Evolutionary conservation across 2,797 vertebrate species (phyloP), one percentile per base, ranked within the genome.

Genomic region (Heteromormyrus szaboi): DNA sequence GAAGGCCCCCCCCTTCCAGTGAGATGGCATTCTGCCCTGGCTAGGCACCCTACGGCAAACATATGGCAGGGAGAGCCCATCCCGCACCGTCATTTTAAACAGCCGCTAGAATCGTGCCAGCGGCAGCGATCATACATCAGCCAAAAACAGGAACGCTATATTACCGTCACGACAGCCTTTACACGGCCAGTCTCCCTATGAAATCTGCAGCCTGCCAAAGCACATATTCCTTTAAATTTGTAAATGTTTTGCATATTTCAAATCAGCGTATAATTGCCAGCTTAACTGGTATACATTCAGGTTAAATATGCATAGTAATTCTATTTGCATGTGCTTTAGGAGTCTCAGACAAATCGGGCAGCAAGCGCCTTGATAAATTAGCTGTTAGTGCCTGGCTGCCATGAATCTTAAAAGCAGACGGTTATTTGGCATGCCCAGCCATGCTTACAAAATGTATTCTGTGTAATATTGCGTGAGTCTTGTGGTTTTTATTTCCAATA

Each of bases 291-390:
- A 59, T 56, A 29, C 25, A 56, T 37, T 56, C 85, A 84, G 81
- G 41, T 50, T 84, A 44, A 50, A 84, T 25, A 84, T 12, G 81
- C 81, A 84, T 48, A 84, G 46, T 84, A 84, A 84, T 84, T 84
- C 44, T 84, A 84, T 84, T 84, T 86, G 50, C 50, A 86, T 86
- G 53, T 86, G 22, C 56, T 56, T 54, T 59, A 59, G 33, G 53
- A 44, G 29, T 33, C 50, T 85, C 53, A 56, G 50, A 37, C 25
- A 51, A 33, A 19, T 86, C 6, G 25, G 29, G 17, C 29, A 37
- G 85, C 48, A 19, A 50, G 46, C 1, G 17, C 8, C 29, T 72
- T 41, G 48, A 41, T 17, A 33, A 86, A 86, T 37, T 17, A 53
- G 85, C 50, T 86, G 9, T 37, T 56, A 33, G 14, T 8, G 50